These are phyloP conservation scores for Entomobrya multifasciata DNA, from an alignment of 2,888 invertebrate species.

Conservation along the genomic window DNA sequence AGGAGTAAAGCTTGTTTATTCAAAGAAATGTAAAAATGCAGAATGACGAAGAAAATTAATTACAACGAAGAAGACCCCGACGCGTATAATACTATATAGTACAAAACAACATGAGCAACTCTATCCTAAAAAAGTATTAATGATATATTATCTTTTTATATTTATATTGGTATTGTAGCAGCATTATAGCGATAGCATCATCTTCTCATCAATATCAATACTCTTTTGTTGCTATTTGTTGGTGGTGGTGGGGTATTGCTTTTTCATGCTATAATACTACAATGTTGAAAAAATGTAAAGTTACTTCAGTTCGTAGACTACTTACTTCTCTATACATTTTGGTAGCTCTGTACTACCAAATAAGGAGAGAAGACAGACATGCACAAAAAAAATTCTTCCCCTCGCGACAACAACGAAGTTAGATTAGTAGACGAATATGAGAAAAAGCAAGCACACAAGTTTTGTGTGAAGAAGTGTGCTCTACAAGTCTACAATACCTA, in stretches of 20 bases:
- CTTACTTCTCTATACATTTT: not conserved
- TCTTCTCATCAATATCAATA: slow-evolving; percentile 2
- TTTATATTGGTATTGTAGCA: slow-evolving; percentile 4
- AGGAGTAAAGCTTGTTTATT: too few species aligned
- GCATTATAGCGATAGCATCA: slow-evolving; percentile 2
- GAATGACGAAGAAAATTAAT: not conserved
- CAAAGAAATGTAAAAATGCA: too few species aligned
- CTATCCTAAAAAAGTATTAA: not conserved
- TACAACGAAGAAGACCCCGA: not conserved
- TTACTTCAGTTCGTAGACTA: not conserved
- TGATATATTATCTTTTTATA: not conserved
- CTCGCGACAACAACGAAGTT: too few species aligned
- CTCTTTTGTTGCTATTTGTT: not conserved
- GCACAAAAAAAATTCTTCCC: slow-evolving; percentile 50
- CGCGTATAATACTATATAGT: not conserved
- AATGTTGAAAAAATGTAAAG: slow-evolving; percentile 20
- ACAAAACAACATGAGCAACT: not conserved
- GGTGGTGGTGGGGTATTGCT: not conserved
- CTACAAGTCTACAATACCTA: too few species aligned
- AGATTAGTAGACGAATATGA: too few species aligned
- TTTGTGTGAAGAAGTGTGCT: too few species aligned
- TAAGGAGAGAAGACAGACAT: slow-evolving; percentile 57
- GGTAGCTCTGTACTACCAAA: slow-evolving; percentile 48
- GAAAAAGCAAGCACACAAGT: too few species aligned
- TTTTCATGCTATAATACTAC: not conserved